phyloP scores from a whole-genome alignment of 2,797 vertebrate species.

The Serranus cabrilla region DNA sequence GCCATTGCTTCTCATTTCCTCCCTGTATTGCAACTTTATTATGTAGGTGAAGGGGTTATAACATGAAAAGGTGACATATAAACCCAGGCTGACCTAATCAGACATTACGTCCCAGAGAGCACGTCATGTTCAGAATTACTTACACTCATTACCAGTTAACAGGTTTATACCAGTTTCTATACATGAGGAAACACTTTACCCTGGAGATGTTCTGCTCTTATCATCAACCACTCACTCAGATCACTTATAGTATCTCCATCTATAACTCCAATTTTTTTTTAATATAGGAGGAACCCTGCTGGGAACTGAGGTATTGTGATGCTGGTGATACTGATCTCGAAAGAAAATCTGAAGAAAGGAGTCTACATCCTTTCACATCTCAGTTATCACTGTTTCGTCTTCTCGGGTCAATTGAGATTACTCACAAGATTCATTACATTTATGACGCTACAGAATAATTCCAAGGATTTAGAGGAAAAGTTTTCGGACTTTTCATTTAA shows the following conservation, averaged over 20 bases:
- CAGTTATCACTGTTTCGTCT: not conserved
- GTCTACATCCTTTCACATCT: not conserved
- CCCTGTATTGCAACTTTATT: not conserved
- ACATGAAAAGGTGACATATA: not conserved
- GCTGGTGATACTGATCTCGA: not conserved
- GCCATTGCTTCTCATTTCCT: too few relatives aligned
- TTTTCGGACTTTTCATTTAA: not conserved
- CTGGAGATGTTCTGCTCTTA: not conserved
- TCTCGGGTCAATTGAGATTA: not conserved
- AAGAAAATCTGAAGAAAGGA: not conserved
- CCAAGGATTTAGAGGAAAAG: not conserved
- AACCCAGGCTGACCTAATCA: not conserved
- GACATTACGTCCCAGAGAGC: not conserved
- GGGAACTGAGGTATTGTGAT: not conserved
- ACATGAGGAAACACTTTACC: not conserved
- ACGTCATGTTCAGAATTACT: not conserved
- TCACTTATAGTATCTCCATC: not conserved
- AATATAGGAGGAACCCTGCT: not conserved
- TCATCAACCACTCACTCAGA: not conserved
- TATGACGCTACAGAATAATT: not conserved
- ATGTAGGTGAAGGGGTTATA: too few relatives aligned
- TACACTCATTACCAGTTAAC: not conserved
- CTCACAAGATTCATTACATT: not conserved
- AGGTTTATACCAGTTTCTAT: not conserved
- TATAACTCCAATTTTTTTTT: not conserved